Evolutionary conservation across 1,140 invertebrate species (phyloP), one percentile per base, ranked within the genome.

Genomic region (Leguminivora glycinivorella): DNA sequence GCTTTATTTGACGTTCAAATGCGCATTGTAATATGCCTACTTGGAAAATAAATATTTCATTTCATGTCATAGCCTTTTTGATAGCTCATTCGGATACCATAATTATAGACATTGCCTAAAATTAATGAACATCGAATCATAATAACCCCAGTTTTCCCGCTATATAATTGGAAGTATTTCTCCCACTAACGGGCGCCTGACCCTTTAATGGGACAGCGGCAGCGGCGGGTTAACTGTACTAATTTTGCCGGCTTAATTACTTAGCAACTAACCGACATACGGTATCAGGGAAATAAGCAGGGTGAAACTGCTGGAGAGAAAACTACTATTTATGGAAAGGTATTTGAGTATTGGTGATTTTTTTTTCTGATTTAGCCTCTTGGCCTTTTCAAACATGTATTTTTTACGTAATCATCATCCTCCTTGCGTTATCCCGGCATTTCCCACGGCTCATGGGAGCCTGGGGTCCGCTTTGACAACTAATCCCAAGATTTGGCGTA

Each of bases 141-240:
- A 6, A 52, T n/a, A 19, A 19, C 7, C 56, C 58, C 56, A 60
- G 22, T 34, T n/a, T 31, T 29, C 26, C 58, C 26, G n/a, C 26
- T 29, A 17, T 26, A 63, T 63, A 63, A 63, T 63, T 63, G 58
- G 26, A 63, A 63, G 58, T 63, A 63, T 63, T 63, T 63, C 58
- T 63, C 58, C 10, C n/a, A 34, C 58, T 63, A 29, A 63, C 58
- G 58, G 56, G 58, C 58, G 26, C 58, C 25, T 63, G 58, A 63
- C 58, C 58, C 58, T 29, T 63, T 63, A 63, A 63, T 63, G 34
- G 58, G 58, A 63, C 58, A 63, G 24, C 56, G 58, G 58, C 58
- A 63, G 58, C 58, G 58, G 29, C 58, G 58, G 58, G 58, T 63
- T 63, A 63, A 34, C 58, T 63, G 12, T 34, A 63, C 58, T 63